Evolutionary conservation across 2,888 invertebrate species (phyloP), one percentile per base, ranked within the genome.

Genomic region (Pilophorus perplexus): DNA sequence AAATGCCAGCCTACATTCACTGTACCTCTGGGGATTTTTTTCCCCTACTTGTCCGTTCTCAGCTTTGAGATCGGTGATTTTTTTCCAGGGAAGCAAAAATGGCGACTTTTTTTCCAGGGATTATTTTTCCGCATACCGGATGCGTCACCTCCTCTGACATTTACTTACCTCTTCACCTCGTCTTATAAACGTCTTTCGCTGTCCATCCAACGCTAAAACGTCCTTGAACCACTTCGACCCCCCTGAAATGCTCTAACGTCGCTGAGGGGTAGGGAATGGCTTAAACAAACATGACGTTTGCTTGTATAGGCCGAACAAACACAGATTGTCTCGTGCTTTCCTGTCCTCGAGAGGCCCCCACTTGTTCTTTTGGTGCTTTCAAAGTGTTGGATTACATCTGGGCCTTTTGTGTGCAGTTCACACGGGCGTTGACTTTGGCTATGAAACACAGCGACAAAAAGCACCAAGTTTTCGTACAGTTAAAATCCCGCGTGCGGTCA

Each of bases 301-400:
- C 28, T 52, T 52, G 52, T 52, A 52, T 52, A 28, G 52, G 52
- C 48, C 10, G 52, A 52, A 52, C 52, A 52, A 52, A 52, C 28
- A 52, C 52, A 52, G 52, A 52, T 52, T 52, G 52, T 52, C 52
- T 28, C 52, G 52, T 52, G 52, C 52, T 52, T 52, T 52, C 52
- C 52, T 28, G 52, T 52, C 52, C 25, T 28, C n/a, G 25, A 18
- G 12, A 28, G 27, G 33, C 6, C 33, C 33, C 52, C 52, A 52
- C 52, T 52, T 52, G 52, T 52, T 52, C 52, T 46, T 46, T 46
- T 52, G 52, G 33, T 27, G 52, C 52, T 52, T 52, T 52, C 52
- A 52, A 52, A 52, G 52, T 52, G 52, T 52, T 52, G 52, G 52
- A 52, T 52, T 52, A 52, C 52, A 52, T 52, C 52, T 52, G 52